Evolutionary conservation across 2,797 vertebrate species (phyloP), one percentile per base, ranked within the genome.

Genomic region (Siniperca obscura): DNA sequence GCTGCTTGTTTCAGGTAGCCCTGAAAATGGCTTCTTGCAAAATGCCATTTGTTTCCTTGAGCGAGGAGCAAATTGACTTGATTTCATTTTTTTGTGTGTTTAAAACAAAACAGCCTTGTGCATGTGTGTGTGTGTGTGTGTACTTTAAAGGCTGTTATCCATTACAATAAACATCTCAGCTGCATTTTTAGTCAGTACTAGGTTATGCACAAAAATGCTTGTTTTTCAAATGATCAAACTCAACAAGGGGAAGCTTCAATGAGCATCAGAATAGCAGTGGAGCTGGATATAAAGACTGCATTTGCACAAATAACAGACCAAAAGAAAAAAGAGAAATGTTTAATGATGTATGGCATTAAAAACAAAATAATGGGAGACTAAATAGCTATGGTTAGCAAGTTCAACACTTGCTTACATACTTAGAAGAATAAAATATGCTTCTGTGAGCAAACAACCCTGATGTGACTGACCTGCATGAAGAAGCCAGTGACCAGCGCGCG

Each of bases 401-500:
- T 16, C 5, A 62, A 70, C 59, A 55, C 30, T 30, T 56, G 19
- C 30, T 30, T 30, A 30, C 30, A 30, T 14, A 22, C 13, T 38
- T 1, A 16, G 2, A 48, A 68, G 42, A 67, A 73, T 27, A 21
- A 22, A 48, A 66, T 8, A 42, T n/a, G 17, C 21, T n/a, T 50
- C 50, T 27, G 10, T 12, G 48, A 53, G 48, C 25, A 7, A 9
- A 22, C 21, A 34, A 5, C 19, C 21, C 60, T 3, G 57, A 40
- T 8, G 34, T 30, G 55, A 68, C 80, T 10, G 93, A 98, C 98
- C 97, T 98, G 98, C 98, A 98, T 98, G 92, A 99, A 99, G 95
- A 98, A 99, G 60, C 98, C 98, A 13, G 98, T 98, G 94, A 98
- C 97, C 92, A 99, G 96, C 7, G 98, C 98, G 78, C 97, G 97